phyloP scores from a whole-genome alignment of 2,888 invertebrate species.

The Rhamnusium bicolor region DNA sequence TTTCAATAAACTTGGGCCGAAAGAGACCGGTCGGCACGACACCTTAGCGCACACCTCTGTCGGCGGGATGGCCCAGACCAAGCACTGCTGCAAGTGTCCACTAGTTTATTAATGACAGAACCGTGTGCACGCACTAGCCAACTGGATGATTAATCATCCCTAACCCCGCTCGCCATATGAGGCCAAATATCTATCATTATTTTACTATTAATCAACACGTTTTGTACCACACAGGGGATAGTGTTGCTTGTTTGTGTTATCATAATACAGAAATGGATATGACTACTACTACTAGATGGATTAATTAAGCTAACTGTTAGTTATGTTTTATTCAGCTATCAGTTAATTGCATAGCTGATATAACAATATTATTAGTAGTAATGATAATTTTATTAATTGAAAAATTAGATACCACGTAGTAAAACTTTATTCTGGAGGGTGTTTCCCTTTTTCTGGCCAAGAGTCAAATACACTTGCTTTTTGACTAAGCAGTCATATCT shows the following conservation, averaged over 20 bases:
- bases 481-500: no score
- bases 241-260: constrained; percentile 35
- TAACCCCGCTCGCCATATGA: constrained; percentile 64
- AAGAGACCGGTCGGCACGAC: constrained; percentile 47
- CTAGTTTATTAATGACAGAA: constrained; percentile 64
- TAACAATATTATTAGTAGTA: no score
- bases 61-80: constrained; percentile 35
- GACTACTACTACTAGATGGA: constrained; percentile 36
- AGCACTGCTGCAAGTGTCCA: constrained; percentile 59
- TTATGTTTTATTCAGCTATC: background rate
- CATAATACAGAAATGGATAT: constrained; percentile 35
- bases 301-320: constrained; percentile 35
- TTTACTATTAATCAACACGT: constrained; percentile 64
- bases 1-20: constrained; percentile 58
- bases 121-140: constrained; percentile 63
- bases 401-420: no score
- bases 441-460: no score
- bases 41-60: constrained; percentile 55
- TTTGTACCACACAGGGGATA: constrained; percentile 31
- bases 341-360: background rate
- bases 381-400: no score
- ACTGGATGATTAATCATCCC: constrained; percentile 64
- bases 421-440: no score
- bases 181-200: constrained; percentile 66
- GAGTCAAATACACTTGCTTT: no score